Evolutionary conservation across 64 coral and sea anemone species (phyloP).

Genomic region (Montipora capricornis): DNA sequence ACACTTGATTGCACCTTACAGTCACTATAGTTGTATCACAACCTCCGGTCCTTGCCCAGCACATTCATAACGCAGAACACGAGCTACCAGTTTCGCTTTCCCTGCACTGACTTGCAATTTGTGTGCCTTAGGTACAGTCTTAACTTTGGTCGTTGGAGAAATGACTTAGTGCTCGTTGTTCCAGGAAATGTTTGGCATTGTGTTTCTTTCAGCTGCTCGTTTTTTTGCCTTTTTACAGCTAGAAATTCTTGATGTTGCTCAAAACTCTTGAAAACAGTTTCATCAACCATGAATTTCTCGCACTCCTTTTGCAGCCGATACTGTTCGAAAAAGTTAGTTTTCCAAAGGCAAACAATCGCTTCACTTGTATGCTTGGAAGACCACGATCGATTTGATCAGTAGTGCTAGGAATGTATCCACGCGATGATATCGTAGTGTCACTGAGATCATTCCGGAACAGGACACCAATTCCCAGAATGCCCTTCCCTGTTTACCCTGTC

Average conservation of each 20-base stretch:
- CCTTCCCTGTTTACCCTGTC: too few species aligned
- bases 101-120: not conserved
- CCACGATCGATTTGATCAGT: too few species aligned
- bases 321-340: not conserved
- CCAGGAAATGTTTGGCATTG: not conserved
- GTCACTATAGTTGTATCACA: not conserved
- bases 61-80: not conserved
- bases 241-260: not conserved
- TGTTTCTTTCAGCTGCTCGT: not conserved
- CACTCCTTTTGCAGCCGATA: too few species aligned
- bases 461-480: too few species aligned
- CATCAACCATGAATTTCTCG: not conserved
- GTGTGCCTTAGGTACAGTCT: not conserved
- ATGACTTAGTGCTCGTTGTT: not conserved
- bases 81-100: slow-evolving; percentile 10
- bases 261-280: not conserved
- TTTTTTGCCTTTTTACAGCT: not conserved
- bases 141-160: not conserved
- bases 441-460: too few species aligned
- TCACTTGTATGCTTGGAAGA: too few species aligned
- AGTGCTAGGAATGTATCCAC: too few species aligned
- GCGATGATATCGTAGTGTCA: too few species aligned
- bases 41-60: not conserved
- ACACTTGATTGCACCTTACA: not conserved
- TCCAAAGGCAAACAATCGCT: too few species aligned